These are phyloP conservation scores for Neodiprion fabricii DNA, from an alignment of 1,140 invertebrate species.

Conservation along the genomic window DNA sequence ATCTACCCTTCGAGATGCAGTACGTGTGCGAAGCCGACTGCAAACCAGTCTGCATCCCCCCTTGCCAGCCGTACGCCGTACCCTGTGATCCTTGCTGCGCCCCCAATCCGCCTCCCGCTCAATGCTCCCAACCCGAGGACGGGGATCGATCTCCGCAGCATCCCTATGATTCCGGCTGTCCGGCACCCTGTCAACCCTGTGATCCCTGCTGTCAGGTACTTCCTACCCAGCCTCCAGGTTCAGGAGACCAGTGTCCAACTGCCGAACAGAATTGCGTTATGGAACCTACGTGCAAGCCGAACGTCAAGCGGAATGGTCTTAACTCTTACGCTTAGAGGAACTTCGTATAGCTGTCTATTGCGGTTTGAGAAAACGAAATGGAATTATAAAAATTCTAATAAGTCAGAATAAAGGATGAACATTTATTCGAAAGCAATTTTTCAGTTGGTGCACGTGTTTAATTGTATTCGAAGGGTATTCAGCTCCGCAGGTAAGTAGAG, in stretches of 20 bases:
- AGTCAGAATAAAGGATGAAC: too few relatives aligned
- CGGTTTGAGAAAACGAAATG: too few relatives aligned
- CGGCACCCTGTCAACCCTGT: background rate
- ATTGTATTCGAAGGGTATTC: too few relatives aligned
- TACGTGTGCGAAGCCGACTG: conserved; percentile 42
- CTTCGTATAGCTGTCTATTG: too few relatives aligned
- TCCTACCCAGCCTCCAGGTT: background rate
- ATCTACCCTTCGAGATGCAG: conserved; percentile 41
- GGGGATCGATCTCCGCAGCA: background rate
- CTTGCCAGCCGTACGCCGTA: conserved; percentile 18
- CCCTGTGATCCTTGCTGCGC: conserved; percentile 23
- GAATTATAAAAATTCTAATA: too few relatives aligned
- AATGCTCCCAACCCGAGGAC: conserved; percentile 8
- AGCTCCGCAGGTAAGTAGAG: too few relatives aligned
- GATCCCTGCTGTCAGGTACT: background rate
- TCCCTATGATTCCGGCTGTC: background rate
- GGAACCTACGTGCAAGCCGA: conserved; percentile 35
- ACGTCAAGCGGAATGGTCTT: conserved; percentile 31
- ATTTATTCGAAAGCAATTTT: too few relatives aligned
- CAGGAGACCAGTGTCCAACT: conserved; percentile 13
- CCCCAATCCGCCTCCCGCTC: conserved; percentile 23
- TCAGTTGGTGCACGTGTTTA: too few relatives aligned
- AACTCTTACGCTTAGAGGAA: background rate
- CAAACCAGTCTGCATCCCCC: conserved; percentile 38
- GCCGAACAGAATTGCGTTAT: conserved; percentile 27